These are phyloP conservation scores for Tineola bisselliella DNA, from an alignment of 2,888 invertebrate genomes.

Conservation along the genomic window DNA sequence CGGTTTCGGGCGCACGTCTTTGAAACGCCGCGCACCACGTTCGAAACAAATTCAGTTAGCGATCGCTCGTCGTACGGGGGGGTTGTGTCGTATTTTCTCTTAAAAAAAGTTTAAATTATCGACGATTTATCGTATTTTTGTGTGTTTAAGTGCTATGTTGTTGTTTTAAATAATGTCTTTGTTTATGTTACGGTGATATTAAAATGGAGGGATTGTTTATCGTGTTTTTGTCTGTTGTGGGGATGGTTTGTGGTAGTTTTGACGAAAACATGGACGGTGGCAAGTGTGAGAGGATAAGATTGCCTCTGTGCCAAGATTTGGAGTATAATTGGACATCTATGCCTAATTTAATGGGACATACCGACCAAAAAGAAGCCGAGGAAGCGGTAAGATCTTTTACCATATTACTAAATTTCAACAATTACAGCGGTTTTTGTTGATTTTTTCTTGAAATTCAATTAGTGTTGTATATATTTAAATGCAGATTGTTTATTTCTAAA, in stretches of 20 bases:
- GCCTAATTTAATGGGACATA: conserved; percentile 87
- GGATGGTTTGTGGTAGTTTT: conserved; percentile 28
- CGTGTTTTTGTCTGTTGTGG: conserved; percentile 20
- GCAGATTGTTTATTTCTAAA: too few species aligned
- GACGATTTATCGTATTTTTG: conserved; percentile 30
- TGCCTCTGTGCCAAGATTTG: conserved; percentile 82
- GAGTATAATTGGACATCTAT: conserved; percentile 87
- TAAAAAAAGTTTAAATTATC: conserved; percentile 31
- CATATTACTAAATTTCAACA: too few species aligned
- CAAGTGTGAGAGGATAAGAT: conserved; percentile 82
- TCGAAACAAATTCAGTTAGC: conserved; percentile 41
- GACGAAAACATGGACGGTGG: conserved; percentile 56
- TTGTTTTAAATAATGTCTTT: conserved; percentile 15
- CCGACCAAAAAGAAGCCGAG: conserved; percentile 82
- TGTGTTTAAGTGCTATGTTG: not conserved
- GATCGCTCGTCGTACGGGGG: conserved; percentile 25
- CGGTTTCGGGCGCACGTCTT: conserved; percentile 57
- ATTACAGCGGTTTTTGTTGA: too few species aligned
- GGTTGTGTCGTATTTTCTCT: conserved; percentile 25
- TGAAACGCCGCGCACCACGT: conserved; percentile 39
- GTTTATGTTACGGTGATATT: conserved; percentile 15
- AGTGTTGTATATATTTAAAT: too few species aligned
- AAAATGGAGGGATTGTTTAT: conserved; percentile 1
- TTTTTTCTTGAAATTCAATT: too few species aligned
- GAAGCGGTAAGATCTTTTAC: conserved; percentile 70